Evolutionary conservation across 1,140 invertebrate genomes (phyloP), one percentile per base, ranked within the genome.

Genomic region (Tenebrio molitor): DNA sequence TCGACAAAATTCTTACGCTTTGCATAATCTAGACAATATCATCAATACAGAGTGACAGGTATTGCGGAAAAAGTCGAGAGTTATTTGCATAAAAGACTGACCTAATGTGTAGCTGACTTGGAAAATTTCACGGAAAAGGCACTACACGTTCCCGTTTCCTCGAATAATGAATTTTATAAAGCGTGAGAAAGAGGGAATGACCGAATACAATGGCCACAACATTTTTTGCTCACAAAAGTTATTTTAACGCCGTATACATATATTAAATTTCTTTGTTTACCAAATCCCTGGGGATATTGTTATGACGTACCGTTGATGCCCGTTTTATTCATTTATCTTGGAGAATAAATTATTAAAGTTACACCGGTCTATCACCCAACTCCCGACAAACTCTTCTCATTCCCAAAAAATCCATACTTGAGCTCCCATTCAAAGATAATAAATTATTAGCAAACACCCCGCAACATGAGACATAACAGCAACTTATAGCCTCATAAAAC

Each of bases 281-380:
- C 6, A 65, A 65, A 65, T 65, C 63, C 63, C 39, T 42, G 10
- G 33, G 34, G 53, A 62, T 62, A 21, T 62, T 62, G 53, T 62
- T 21, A 33, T 62, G 53, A 41, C 63, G 33, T 17, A 66, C 42
- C 10, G 16, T 42, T 34, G 39, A 66, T 62, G 53, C 53, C 25
- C 29, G 64, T 64, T 64, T 64, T 64, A 64, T 64, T 64, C 25
- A 62, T 62, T 62, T 62, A 33, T 62, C 53, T 62, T 62, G 21
- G n/a, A 10, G 15, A 44, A 66, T 66, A 44, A 66, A 66, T 66
- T 66, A 66, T 66, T 21, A 66, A 42, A 66, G 36, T 58, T 53
- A 25, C 17, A 42, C 21, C 62, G 34, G 64, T 66, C 64, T 23
- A 66, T 66, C 64, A 66, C 17, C 29, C 29, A 3, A 17, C 15